phyloP scores from a whole-genome alignment of 2,113 vertebrate genomes.

The Ahaetulla prasina region DNA sequence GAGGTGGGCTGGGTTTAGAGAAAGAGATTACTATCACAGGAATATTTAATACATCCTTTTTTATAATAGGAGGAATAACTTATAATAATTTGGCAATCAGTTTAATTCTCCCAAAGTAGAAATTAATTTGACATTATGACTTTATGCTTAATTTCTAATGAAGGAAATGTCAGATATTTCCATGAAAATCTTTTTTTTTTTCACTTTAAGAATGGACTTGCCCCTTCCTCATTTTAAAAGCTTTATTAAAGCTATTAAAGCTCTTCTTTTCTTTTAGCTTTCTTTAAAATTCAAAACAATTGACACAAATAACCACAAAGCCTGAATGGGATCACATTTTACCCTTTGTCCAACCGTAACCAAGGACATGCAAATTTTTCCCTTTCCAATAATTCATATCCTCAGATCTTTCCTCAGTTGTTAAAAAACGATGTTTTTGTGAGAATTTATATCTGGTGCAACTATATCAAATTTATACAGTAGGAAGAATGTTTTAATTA shows the following conservation, averaged over 20 bases:
- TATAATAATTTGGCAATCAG: background rate
- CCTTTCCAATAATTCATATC: background rate
- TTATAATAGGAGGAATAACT: background rate
- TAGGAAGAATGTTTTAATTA: slow-evolving; percentile 6
- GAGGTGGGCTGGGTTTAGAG: background rate
- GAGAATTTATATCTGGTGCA: background rate
- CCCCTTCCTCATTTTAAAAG: background rate
- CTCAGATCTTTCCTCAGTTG: background rate
- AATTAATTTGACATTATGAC: slow-evolving; percentile 1
- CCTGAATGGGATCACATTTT: background rate
- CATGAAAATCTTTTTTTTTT: background rate
- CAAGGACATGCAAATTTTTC: background rate
- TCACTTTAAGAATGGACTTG: background rate
- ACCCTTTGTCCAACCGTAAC: background rate
- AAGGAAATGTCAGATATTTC: background rate
- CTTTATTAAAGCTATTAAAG: background rate
- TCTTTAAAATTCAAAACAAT: background rate
- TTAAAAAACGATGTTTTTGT: background rate
- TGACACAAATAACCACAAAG: background rate
- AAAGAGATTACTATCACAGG: background rate
- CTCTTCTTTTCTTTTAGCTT: background rate
- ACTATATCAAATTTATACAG: background rate
- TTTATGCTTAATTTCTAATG: background rate
- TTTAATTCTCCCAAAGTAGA: background rate
- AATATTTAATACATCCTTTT: background rate